Evolutionary conservation across 1,140 invertebrate genomes (phyloP).

Genomic region (Helicoverpa zea): DNA sequence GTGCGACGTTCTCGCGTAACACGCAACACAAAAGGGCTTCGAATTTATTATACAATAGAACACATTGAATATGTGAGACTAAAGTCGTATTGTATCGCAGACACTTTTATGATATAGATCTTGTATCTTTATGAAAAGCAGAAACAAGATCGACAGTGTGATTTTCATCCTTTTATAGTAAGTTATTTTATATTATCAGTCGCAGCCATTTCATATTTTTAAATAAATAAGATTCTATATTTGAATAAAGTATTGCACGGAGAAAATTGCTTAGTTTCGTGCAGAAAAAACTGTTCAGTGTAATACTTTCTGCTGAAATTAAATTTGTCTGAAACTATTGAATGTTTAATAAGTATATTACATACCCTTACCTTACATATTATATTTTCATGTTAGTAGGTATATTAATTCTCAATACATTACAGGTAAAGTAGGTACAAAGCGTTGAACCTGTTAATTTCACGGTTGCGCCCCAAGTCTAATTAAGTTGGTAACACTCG

Average conservation of each 20-base stretch:
- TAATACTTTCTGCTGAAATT: background rate
- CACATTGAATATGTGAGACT: constrained; percentile 29
- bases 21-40: constrained; percentile 23
- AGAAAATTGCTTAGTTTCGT: no score
- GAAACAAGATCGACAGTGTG: constrained; percentile 5
- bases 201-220: no score
- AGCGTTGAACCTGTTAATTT: constrained; percentile 3
- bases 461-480: background rate
- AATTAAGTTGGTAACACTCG: background rate
- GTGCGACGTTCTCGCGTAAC: constrained; percentile 29
- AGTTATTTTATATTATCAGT: no score
- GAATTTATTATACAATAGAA: constrained; percentile 37
- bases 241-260: no score
- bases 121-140: constrained; percentile 10
- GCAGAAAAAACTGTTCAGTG: background rate
- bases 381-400: background rate
- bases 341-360: no score
- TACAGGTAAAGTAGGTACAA: background rate
- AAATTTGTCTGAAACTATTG: no score
- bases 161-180: no score
- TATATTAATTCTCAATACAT: background rate
- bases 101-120: constrained; percentile 6
- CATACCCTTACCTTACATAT: no score
- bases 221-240: no score
- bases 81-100: constrained; percentile 13